These are phyloP conservation scores for Tetrapedia diversipes DNA, from an alignment of 2,888 invertebrate species.

Conservation along the genomic window DNA sequence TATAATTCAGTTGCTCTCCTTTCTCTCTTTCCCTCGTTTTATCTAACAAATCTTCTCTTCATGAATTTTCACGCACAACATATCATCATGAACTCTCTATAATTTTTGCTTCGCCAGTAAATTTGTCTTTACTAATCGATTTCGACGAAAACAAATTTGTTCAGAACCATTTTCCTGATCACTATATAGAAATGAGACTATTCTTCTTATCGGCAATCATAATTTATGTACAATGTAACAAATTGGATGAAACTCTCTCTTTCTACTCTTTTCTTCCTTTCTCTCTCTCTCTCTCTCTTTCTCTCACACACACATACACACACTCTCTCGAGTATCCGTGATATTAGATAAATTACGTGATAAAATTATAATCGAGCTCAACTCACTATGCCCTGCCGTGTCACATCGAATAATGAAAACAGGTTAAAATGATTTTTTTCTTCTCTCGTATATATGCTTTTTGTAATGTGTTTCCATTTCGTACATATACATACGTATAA, in stretches of 20 bases:
- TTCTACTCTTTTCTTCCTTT: not conserved
- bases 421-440: slow-evolving; percentile 38
- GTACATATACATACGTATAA: slow-evolving; percentile 17
- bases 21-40: not conserved
- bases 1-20: slow-evolving; percentile 37
- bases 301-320: no score
- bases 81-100: no score
- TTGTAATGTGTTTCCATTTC: slow-evolving; percentile 2
- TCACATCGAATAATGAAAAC: slow-evolving; percentile 57
- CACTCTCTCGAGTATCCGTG: slow-evolving; percentile 5
- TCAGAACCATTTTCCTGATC: slow-evolving; percentile 26
- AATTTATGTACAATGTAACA: slow-evolving; percentile 65
- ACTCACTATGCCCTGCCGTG: slow-evolving; percentile 67
- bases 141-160: slow-evolving; percentile 42
- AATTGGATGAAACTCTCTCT: slow-evolving; percentile 36
- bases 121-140: slow-evolving; percentile 26
- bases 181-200: slow-evolving; percentile 50
- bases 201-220: slow-evolving; percentile 49
- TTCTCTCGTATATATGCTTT: not conserved
- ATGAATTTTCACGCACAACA: slow-evolving; percentile 30
- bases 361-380: slow-evolving; percentile 57
- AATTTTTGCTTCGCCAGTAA: slow-evolving; percentile 37
- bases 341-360: slow-evolving; percentile 49
- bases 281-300: not conserved
- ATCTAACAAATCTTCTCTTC: slow-evolving; percentile 24